Evolutionary conservation across 2,797 vertebrate genomes (phyloP).

Genomic region (Pitangus sulphuratus): DNA sequence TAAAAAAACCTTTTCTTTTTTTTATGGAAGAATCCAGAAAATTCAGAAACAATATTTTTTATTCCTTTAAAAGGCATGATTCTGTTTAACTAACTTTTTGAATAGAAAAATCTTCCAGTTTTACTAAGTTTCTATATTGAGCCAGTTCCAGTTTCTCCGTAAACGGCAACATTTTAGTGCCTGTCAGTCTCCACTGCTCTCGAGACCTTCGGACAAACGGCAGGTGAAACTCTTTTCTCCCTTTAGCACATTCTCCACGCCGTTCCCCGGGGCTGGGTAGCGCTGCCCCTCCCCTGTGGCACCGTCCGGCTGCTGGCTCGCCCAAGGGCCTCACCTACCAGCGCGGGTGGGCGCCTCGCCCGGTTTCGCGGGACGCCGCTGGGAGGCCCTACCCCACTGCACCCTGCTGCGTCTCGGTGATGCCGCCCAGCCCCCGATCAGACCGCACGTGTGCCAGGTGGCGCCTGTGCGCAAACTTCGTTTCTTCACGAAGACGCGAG

Average conservation of each 20-base stretch:
- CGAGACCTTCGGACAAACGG: background rate
- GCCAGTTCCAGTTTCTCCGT: background rate
- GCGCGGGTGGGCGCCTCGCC: background rate
- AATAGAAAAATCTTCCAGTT: background rate
- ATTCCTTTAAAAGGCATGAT: background rate
- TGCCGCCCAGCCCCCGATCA: background rate
- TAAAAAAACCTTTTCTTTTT: background rate
- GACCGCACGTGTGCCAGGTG: rapidly evolving
- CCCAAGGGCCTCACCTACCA: background rate
- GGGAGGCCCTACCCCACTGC: rapidly evolving
- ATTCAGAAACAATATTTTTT: background rate
- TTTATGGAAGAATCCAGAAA: background rate
- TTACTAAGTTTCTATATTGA: background rate
- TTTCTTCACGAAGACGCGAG: background rate
- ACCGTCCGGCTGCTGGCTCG: rapidly evolving
- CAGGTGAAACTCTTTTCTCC: background rate
- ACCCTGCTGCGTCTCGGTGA: rapidly evolving
- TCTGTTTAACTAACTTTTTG: background rate
- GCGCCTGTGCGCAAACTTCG: rapidly evolving
- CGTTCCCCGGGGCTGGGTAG: background rate
- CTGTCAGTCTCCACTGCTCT: background rate
- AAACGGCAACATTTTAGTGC: background rate
- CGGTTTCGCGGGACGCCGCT: background rate
- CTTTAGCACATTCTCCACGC: rapidly evolving
- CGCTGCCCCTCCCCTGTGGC: background rate